Evolutionary conservation across 1,140 invertebrate genomes (phyloP), one percentile per base, ranked within the genome.

Genomic region (Copidosoma floridanum): DNA sequence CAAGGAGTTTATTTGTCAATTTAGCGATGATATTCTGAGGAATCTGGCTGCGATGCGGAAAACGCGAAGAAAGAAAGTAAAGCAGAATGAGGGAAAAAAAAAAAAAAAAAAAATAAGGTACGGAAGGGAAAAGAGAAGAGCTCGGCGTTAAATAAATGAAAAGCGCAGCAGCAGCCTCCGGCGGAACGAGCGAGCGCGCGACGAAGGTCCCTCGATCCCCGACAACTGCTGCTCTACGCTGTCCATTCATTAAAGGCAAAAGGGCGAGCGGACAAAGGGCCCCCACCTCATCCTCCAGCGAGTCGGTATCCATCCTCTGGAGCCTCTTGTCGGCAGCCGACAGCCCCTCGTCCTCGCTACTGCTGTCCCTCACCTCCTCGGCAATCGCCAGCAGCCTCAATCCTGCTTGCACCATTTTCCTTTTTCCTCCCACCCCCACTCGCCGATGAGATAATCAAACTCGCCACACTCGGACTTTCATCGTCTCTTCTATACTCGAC

Each of bases 221-320:
- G n/a, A n/a, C n/a, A n/a, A n/a, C n/a, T n/a, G n/a, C n/a, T n/a
- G n/a, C n/a, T n/a, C n/a, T n/a, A n/a, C n/a, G n/a, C n/a, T n/a
- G 23, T 18, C 35, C 27, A 40, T 50, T 48, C 44, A 50, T 50
- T 50, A 47, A 56, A 40, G 24, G 35, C 11, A 32, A 57, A 38
- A 47, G 23, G n/a, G 47, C 10, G 24, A 23, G 24, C 11, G 32
- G 20, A 32, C 26, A 11, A 46, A 23, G n/a, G 21, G n/a, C 16
- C 20, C 54, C 10, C 54, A 57, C 54, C 54, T 57, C 54, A 50
- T 72, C 70, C 60, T 79, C 78, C 38, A 81, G 68, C 26, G 79
- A 81, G 67, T 81, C 79, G 18, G 72, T 71, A 35, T 81, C 80
- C 68, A 79, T 70, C 29, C 67, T 67, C 55, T 77, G 21, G 5